These are phyloP conservation scores for Empidonax alnorum DNA, from an alignment of 2,113 vertebrate genomes.

Conservation along the genomic window DNA sequence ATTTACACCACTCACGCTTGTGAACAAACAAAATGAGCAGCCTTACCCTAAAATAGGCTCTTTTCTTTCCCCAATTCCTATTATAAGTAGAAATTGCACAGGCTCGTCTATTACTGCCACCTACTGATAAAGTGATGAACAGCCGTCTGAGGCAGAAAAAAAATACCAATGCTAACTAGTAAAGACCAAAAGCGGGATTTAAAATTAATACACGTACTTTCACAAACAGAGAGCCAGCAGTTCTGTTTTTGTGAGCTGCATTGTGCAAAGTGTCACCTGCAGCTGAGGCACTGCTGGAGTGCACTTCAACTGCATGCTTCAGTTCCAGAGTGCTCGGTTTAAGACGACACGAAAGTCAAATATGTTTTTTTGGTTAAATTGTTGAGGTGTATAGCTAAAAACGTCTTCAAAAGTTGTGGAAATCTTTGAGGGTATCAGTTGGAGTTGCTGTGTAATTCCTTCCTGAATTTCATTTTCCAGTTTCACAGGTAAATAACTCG, in stretches of 20 bases:
- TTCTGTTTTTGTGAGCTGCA: neutral
- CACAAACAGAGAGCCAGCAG: neutral
- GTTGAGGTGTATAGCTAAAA: neutral
- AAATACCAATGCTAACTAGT: neutral
- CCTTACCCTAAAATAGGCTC: neutral
- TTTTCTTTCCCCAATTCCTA: neutral
- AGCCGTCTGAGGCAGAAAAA: neutral
- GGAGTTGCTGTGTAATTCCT: neutral
- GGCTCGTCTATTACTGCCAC: conserved; percentile 55
- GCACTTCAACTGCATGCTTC: neutral
- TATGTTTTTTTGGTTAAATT: neutral
- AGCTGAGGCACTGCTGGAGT: neutral
- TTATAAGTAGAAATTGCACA: neutral
- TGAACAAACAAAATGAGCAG: neutral
- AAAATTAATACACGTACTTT: neutral
- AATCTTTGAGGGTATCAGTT: neutral
- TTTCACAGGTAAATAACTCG: neutral
- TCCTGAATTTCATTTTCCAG: neutral
- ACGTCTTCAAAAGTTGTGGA: neutral
- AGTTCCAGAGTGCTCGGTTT: neutral
- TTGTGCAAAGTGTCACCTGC: neutral
- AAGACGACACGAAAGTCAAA: neutral
- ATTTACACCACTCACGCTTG: neutral
- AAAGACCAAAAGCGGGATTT: neutral
- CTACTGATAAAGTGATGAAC: conserved; percentile 39